Conservation (phyloP, 2,797 vertebrate species). For the Bovichtus variegatus region DNA sequence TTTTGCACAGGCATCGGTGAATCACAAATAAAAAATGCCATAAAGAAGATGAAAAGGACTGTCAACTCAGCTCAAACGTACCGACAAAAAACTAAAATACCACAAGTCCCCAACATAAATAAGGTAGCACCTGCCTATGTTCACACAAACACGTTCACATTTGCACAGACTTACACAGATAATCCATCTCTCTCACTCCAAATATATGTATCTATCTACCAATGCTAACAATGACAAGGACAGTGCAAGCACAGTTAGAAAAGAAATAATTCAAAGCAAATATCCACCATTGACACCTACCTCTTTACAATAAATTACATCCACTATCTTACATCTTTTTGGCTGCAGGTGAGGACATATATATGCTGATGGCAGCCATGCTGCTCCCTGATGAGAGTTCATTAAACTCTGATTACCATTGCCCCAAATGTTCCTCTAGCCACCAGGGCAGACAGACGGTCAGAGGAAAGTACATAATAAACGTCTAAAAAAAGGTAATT, state of each 20-base stretch:
- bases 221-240: constrained; percentile 14
- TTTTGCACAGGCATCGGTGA: constrained; percentile 48
- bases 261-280: constrained; percentile 38
- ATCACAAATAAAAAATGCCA: constrained; percentile 57
- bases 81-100: constrained; percentile 44
- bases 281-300: constrained; percentile 18
- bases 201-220: background rate
- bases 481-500: background rate
- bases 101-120: constrained; percentile 31
- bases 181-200: background rate
- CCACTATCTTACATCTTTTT: constrained; percentile 23
- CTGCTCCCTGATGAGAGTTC: constrained; percentile 48
- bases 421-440: constrained; percentile 21
- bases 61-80: constrained; percentile 57
- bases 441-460: constrained; percentile 6
- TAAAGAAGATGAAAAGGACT: constrained; percentile 58
- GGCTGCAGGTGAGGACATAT: constrained; percentile 28
- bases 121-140: constrained; percentile 24
- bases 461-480: background rate
- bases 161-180: background rate
- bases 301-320: constrained; percentile 41
- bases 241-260: background rate
- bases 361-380: constrained; percentile 30
- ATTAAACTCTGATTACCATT: constrained; percentile 56
- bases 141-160: constrained; percentile 7